Evolutionary conservation across 2,888 invertebrate genomes (phyloP).

Genomic region (Vesta saturnalis): DNA sequence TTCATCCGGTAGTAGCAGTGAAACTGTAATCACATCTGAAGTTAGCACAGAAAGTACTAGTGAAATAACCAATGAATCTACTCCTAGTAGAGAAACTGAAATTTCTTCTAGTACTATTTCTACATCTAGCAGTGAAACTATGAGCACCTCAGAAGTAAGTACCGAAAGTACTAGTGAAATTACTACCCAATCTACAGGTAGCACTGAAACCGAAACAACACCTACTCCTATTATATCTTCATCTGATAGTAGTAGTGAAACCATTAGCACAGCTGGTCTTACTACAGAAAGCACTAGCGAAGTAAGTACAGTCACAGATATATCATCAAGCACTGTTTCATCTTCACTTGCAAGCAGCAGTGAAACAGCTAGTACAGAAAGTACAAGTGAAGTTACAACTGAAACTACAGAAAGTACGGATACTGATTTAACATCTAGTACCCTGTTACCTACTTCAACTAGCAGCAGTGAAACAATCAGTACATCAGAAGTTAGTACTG

Average conservation of each 20-base stretch:
- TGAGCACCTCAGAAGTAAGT: background rate
- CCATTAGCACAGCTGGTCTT: too few relatives aligned
- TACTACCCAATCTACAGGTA: slow-evolving; percentile 16
- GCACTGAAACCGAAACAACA: slow-evolving; percentile 15
- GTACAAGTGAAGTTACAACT: slow-evolving; percentile 32
- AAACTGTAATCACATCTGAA: background rate
- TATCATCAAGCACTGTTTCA: background rate
- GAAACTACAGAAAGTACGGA: slow-evolving; percentile 22
- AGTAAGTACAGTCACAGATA: background rate
- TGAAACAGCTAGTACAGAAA: background rate
- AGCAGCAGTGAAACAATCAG: background rate
- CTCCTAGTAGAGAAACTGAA: slow-evolving; percentile 37
- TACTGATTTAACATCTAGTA: slow-evolving; percentile 6
- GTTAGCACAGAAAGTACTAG: slow-evolving; percentile 19
- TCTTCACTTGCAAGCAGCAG: too few relatives aligned
- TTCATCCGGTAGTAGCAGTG: background rate
- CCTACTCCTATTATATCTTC: slow-evolving; percentile 16
- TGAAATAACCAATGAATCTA: slow-evolving; percentile 18
- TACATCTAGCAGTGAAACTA: slow-evolving; percentile 13
- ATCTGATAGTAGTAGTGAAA: background rate
- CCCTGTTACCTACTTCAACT: too few relatives aligned
- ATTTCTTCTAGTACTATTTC: background rate
- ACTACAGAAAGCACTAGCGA: too few relatives aligned
- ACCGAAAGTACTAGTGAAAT: slow-evolving; percentile 22
- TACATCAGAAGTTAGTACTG: slow-evolving; percentile 2